phyloP scores from a whole-genome alignment of 2,888 invertebrate species.

The Mimachlamys varia region DNA sequence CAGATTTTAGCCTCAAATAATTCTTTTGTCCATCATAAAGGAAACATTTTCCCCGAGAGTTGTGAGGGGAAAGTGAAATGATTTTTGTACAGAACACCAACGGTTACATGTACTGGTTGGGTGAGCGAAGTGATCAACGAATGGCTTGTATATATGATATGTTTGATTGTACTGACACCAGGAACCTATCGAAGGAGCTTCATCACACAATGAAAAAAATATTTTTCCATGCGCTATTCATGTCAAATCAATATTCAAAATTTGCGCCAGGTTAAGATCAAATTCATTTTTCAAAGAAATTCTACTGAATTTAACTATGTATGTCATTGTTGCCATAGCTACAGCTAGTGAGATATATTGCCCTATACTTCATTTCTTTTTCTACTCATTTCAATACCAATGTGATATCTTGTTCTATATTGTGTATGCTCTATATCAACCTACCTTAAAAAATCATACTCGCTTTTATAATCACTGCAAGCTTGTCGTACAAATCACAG shows the following conservation, averaged over 20 bases:
- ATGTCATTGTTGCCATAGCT: neutral
- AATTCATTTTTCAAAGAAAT: neutral
- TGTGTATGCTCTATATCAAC: neutral
- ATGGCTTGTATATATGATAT: neutral
- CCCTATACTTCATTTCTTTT: neutral
- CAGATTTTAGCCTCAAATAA: neutral
- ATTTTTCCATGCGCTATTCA: neutral
- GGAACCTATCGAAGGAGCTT: neutral
- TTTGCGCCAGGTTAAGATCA: neutral
- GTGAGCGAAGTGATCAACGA: neutral
- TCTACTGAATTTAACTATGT: neutral
- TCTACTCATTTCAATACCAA: neutral
- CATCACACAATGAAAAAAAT: neutral
- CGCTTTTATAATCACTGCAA: neutral
- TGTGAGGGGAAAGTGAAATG: neutral
- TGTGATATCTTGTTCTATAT: neutral
- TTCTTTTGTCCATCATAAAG: neutral
- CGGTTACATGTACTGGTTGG: neutral
- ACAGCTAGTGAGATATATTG: neutral
- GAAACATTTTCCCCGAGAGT: neutral
- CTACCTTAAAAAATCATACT: neutral
- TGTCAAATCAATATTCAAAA: neutral
- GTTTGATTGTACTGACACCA: neutral
- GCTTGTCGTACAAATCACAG: constrained; percentile 13
- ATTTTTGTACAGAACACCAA: neutral